These are phyloP conservation scores for Chaunax sp. DNA, from an alignment of 2,797 vertebrate species.

Conservation along the genomic window DNA sequence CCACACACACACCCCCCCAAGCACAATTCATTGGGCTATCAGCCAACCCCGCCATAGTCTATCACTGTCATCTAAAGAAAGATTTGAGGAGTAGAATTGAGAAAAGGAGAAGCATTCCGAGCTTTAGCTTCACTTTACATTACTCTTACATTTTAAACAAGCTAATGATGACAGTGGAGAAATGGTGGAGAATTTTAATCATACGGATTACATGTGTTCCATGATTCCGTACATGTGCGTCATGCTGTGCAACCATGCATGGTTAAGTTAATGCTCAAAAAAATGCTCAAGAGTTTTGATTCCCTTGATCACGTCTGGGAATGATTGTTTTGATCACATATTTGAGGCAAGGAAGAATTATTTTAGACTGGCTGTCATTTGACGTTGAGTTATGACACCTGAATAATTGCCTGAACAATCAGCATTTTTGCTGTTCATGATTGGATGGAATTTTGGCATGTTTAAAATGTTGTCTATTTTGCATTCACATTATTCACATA, in stretches of 20 bases:
- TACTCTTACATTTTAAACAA: too few relatives aligned
- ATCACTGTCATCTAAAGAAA: slow-evolving; percentile 36
- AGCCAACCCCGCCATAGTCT: slow-evolving; percentile 19
- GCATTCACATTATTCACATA: too few relatives aligned
- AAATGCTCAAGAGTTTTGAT: not conserved
- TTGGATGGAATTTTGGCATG: not conserved
- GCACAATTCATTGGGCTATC: slow-evolving; percentile 19
- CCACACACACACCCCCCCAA: slow-evolving; percentile 1
- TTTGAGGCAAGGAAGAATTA: not conserved
- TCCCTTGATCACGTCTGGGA: not conserved
- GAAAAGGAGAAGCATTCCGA: not conserved
- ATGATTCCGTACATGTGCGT: not conserved
- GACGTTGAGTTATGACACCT: not conserved
- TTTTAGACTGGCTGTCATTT: too few relatives aligned
- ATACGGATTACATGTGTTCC: too few relatives aligned
- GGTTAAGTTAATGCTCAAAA: too few relatives aligned
- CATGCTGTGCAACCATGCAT: too few relatives aligned
- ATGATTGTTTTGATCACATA: not conserved
- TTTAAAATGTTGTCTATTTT: not conserved
- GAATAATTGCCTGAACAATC: not conserved
- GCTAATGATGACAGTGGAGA: too few relatives aligned
- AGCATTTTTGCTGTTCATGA: not conserved
- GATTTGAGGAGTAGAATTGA: slow-evolving; percentile 21
- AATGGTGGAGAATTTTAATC: too few relatives aligned
- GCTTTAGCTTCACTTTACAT: not conserved